Evolutionary conservation across 2,888 invertebrate species (phyloP), one percentile per base, ranked within the genome.

Genomic region (Cancer borealis): DNA sequence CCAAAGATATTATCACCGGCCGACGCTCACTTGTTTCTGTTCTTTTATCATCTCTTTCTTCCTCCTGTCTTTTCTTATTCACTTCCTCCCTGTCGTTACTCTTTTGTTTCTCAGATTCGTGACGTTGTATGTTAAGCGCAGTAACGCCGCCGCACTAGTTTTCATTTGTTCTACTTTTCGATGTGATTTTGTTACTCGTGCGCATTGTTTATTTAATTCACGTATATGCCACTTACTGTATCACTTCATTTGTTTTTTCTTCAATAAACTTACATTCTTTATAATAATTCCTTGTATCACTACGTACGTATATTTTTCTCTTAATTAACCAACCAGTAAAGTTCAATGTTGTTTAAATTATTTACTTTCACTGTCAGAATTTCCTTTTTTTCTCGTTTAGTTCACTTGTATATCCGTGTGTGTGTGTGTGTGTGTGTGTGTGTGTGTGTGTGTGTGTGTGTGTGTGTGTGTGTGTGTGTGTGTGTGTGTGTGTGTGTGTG

Each of bases 371-470:
- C 14, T 14, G 60, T 8, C 21, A 0, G 60, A 8, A 26, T 46
- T 21, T 26, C 8, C 49, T 46, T 21, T 26, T 92, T 30, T 46
- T 26, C 39, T 66, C 54, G 30, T 39, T 46, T 88, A n/a, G n/a
- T 46, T 46, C 17, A 17, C 46, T 47, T 88, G 88, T 47, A 46
- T 47, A 46, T 6, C 30, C 46, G 88, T 10, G 14, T 88, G 46
- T 49, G n/a, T 90, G 46, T 90, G 17, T 30, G 46, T 90, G 30
- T 89, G 47, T 93, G 46, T 93, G 39, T 39, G 54, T 46, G 49
- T 87, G 84, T n/a, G n/a, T n/a, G n/a, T n/a, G n/a, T n/a, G n/a
- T n/a, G n/a, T n/a, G n/a, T 88, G 88, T 46, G 17, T 47, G 88
- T 6, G 12, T 17, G 88, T 10, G 14, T 88, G 46, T 49, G n/a